phyloP scores from a whole-genome alignment of 2,888 invertebrate genomes.

The Euzetes globulus region DNA sequence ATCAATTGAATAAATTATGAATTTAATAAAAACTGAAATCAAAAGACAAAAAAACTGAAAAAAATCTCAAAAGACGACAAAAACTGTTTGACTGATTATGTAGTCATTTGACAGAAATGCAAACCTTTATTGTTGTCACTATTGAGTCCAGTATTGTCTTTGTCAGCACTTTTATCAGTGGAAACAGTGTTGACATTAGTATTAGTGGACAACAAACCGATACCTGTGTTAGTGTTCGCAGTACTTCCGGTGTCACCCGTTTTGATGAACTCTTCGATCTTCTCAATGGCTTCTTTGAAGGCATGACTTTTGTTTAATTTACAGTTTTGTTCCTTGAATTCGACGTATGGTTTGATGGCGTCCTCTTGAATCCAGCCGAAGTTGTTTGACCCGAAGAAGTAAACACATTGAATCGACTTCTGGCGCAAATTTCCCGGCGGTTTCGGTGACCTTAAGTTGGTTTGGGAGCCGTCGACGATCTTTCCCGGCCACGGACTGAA shows the following conservation, averaged over 20 bases:
- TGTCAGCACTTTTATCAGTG: slow-evolving; percentile 22
- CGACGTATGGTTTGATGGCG: slow-evolving; percentile 71
- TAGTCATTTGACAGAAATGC: not conserved
- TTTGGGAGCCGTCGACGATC: slow-evolving; percentile 34
- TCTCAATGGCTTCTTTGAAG: slow-evolving; percentile 69
- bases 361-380: slow-evolving; percentile 77
- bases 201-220: not conserved
- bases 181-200: slow-evolving; percentile 2
- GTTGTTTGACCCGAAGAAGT: slow-evolving; percentile 41
- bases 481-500: slow-evolving; percentile 39
- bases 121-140: slow-evolving; percentile 14
- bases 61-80: slow-evolving; percentile 2
- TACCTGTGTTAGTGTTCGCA: not conserved
- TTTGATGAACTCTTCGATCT: slow-evolving; percentile 76
- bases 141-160: slow-evolving; percentile 3
- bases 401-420: slow-evolving; percentile 39
- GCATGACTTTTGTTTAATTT: slow-evolving; percentile 65
- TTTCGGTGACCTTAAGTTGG: slow-evolving; percentile 28
- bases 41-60: slow-evolving; percentile 1
- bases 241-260: slow-evolving; percentile 46
- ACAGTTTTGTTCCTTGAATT: slow-evolving; percentile 63
- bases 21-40: no score
- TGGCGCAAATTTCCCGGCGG: slow-evolving; percentile 34
- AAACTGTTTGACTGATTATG: not conserved
- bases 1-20: not conserved